Conservation (phyloP, 2,113 vertebrate genomes). For the Orientallactaga bullata region DNA sequence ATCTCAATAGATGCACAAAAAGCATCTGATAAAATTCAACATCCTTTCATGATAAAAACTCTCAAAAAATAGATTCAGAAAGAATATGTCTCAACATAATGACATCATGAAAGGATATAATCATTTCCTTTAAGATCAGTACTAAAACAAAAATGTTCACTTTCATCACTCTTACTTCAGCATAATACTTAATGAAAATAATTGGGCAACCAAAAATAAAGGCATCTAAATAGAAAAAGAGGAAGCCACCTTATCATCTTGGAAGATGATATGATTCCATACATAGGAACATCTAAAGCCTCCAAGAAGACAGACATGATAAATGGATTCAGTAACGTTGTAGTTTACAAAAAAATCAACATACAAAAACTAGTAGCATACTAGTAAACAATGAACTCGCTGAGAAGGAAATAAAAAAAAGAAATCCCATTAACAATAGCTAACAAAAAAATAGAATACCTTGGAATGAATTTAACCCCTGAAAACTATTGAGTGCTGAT, state of each 20-base stretch:
- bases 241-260: not conserved
- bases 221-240: not conserved
- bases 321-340: not conserved
- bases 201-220: not conserved
- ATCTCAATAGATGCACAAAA: not conserved
- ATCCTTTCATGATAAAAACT: not conserved
- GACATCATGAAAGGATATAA: not conserved
- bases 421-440: not conserved
- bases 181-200: not conserved
- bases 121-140: not conserved
- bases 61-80: not conserved
- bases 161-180: not conserved
- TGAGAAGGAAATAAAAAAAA: not conserved
- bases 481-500: not conserved
- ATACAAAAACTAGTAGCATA: not conserved
- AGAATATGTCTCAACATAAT: not conserved
- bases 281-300: not conserved
- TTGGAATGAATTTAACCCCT: not conserved
- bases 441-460: not conserved
- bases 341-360: not conserved
- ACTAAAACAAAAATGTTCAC: not conserved
- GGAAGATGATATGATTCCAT: not conserved
- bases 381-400: not conserved
- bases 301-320: not conserved
- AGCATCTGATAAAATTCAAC: not conserved